phyloP scores from a whole-genome alignment of 2,797 vertebrate species.

The Danio kyathit region DNA sequence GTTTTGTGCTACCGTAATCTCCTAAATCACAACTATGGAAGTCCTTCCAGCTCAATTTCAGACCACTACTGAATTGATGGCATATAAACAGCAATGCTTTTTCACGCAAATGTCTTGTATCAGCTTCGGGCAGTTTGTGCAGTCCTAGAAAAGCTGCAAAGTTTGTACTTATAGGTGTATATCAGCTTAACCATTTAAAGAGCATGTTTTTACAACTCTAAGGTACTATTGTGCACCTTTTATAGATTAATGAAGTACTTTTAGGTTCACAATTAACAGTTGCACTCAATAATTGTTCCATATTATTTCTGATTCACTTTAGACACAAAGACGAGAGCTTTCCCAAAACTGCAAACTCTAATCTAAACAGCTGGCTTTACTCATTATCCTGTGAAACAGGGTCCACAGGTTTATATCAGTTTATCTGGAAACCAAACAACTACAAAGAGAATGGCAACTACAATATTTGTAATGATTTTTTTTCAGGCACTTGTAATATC shows the following conservation, averaged over 20 bases:
- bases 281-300: background rate
- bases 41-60: slow-evolving; percentile 42
- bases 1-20: background rate
- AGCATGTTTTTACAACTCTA: background rate
- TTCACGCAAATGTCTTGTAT: background rate
- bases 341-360: background rate
- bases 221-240: background rate
- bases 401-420: background rate
- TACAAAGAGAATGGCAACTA: background rate
- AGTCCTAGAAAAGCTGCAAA: background rate
- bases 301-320: background rate
- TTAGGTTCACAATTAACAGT: background rate
- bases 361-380: slow-evolving; percentile 2
- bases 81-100: background rate
- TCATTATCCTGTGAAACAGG: background rate
- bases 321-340: background rate
- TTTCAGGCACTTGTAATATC: background rate
- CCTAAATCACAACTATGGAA: slow-evolving; percentile 10
- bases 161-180: background rate
- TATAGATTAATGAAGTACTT: background rate
- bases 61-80: background rate
- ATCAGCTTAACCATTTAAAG: background rate
- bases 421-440: slow-evolving; percentile 4
- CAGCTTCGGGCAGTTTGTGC: background rate
- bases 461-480: background rate